Evolutionary conservation across 2,888 invertebrate species (phyloP).

Genomic region (Mystacides longicornis): DNA sequence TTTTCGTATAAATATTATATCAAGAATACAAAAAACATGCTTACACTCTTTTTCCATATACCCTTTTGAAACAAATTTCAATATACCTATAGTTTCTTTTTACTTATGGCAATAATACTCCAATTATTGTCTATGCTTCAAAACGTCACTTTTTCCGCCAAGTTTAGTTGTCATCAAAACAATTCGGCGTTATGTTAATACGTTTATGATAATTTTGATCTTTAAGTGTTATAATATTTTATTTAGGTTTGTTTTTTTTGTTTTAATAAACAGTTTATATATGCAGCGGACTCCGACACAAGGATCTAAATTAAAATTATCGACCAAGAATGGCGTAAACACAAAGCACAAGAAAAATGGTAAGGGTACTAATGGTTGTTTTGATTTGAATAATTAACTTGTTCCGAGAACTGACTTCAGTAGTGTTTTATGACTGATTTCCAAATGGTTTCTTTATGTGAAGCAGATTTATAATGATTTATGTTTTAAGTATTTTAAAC

Average conservation of each 20-base stretch:
- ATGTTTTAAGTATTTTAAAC: too few species aligned
- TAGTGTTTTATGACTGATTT: too few species aligned
- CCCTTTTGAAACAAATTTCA: too few species aligned
- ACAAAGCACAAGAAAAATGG: slow-evolving; percentile 7
- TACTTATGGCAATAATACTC: too few species aligned
- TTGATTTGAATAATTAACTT: too few species aligned
- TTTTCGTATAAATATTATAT: neutral
- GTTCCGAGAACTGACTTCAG: too few species aligned
- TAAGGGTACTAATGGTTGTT: slow-evolving; percentile 2
- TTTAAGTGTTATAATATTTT: neutral
- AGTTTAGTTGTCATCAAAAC: too few species aligned
- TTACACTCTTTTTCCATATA: neutral
- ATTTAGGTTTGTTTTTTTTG: neutral
- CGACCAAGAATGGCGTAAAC: slow-evolving; percentile 17
- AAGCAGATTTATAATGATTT: too few species aligned
- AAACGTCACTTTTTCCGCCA: neutral
- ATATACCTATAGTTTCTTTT: too few species aligned
- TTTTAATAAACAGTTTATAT: neutral
- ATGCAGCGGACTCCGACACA: slow-evolving; percentile 21
- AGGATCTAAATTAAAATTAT: slow-evolving; percentile 16
- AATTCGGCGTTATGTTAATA: too few species aligned
- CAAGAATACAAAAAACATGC: neutral
- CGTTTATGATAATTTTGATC: too few species aligned
- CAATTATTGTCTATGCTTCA: neutral
- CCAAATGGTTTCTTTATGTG: too few species aligned